Evolutionary conservation across 2,113 vertebrate genomes (phyloP), one percentile per base, ranked within the genome.

Genomic region (Neolamprologus caudopunctatus): DNA sequence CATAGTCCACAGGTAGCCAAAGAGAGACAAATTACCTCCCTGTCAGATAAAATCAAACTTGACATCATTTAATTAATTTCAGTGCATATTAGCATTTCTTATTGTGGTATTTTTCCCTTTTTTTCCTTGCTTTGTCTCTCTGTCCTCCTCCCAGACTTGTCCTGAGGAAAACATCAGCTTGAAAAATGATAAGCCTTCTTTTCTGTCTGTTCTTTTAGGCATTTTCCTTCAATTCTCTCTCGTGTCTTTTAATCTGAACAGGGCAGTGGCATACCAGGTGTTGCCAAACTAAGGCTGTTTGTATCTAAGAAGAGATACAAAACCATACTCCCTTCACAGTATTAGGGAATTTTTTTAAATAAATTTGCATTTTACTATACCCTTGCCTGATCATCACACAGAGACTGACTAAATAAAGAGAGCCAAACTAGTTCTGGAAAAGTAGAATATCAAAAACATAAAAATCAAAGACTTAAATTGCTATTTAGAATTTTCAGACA

Each of bases 41-140:
- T 97, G 97, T 97, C 96, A 97, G 96, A 97, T 97, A 97, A 97
- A 98, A 98, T 97, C 97, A 97, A 95, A 95, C 92, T 83, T 96
- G 95, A 96, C 96, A 97, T 97, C 94, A 96, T 97, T 97, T 97
- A 97, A 98, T 98, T 96, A 97, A 97, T 97, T 97, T 96, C 93
- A 90, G 82, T 87, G 83, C 87, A 84, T 92, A 95, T 95, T 95
- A 94, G 93, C 91, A 95, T 95, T 95, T 95, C 85, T 93, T 94
- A 94, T 94, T 94, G 82, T 92, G 83, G 75, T 85, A 85, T 83
- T 89, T 83, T 83, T 11, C 5, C 4, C 4, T 8, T 28, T 89
- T 87, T 87, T 90, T 87, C 7, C 7, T 89, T 54, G 6, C 73
- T 35, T 82, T 42, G 40, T 55, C 47, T 91, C 58, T 80, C 33